phyloP scores from a whole-genome alignment of 2,797 vertebrate species.

The Alca torda region DNA sequence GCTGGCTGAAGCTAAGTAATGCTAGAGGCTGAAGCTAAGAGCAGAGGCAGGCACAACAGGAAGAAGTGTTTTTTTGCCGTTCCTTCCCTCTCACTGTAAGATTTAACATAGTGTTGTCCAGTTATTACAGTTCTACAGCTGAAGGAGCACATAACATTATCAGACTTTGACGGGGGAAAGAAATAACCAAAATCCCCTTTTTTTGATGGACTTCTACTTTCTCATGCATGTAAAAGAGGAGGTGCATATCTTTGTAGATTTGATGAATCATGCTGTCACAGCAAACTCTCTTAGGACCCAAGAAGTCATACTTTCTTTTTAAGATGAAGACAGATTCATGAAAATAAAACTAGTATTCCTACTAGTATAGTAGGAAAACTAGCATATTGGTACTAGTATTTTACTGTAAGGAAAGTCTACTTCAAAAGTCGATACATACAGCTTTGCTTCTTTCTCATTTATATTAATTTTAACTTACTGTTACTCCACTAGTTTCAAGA shows the following conservation, averaged over 20 bases:
- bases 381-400: neutral
- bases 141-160: neutral
- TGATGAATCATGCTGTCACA: neutral
- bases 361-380: neutral
- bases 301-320: neutral
- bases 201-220: neutral
- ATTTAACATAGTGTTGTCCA: neutral
- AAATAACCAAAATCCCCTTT: neutral
- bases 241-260: neutral
- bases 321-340: neutral
- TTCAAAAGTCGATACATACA: neutral
- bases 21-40: neutral
- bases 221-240: neutral
- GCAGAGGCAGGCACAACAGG: neutral
- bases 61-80: neutral
- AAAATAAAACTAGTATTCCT: neutral
- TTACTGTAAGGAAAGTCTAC: neutral
- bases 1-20: neutral
- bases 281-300: neutral
- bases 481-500: neutral
- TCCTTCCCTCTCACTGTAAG: neutral
- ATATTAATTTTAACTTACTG: neutral
- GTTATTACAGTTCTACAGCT: neutral
- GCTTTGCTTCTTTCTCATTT: neutral
- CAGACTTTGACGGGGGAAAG: neutral